These are phyloP conservation scores for Eilema caniola DNA, from an alignment of 2,888 invertebrate species.

Conservation along the genomic window DNA sequence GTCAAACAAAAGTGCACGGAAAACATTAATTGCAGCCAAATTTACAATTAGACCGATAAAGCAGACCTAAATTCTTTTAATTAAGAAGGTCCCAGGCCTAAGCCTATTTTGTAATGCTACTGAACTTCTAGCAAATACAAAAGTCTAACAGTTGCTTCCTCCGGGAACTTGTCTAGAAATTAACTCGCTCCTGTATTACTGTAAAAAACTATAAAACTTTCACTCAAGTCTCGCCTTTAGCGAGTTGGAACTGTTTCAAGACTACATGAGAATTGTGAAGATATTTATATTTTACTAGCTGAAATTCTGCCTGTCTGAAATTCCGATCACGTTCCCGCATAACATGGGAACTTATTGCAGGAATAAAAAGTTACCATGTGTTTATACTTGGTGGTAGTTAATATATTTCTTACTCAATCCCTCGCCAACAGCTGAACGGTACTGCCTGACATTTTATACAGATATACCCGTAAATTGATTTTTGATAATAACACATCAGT, in stretches of 20 bases:
- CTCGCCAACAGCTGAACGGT: no score
- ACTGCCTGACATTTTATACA: no score
- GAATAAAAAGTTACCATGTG: no score
- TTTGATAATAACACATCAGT: no score
- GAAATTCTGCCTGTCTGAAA: not conserved
- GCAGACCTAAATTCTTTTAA: slow-evolving; percentile 23
- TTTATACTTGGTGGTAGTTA: no score
- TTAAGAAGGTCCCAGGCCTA: slow-evolving; percentile 27
- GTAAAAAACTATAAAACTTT: slow-evolving; percentile 57
- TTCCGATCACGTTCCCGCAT: not conserved
- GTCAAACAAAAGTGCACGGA: no score
- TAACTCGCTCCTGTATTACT: slow-evolving; percentile 57
- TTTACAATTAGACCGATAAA: no score
- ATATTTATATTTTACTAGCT: not conserved
- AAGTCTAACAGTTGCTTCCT: slow-evolving; percentile 44
- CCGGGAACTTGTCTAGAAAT: slow-evolving; percentile 46
- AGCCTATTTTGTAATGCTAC: slow-evolving; percentile 20
- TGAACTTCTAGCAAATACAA: slow-evolving; percentile 41
- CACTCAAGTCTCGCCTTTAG: slow-evolving; percentile 32
- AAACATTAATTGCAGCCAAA: no score
- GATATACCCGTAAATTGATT: no score
- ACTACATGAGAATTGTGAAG: slow-evolving; percentile 29
- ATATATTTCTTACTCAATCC: no score
- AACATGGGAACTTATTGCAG: not conserved
- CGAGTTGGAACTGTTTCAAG: slow-evolving; percentile 40